Evolutionary conservation across 1,140 invertebrate genomes (phyloP), one percentile per base, ranked within the genome.

Genomic region (Drosophila cardini): DNA sequence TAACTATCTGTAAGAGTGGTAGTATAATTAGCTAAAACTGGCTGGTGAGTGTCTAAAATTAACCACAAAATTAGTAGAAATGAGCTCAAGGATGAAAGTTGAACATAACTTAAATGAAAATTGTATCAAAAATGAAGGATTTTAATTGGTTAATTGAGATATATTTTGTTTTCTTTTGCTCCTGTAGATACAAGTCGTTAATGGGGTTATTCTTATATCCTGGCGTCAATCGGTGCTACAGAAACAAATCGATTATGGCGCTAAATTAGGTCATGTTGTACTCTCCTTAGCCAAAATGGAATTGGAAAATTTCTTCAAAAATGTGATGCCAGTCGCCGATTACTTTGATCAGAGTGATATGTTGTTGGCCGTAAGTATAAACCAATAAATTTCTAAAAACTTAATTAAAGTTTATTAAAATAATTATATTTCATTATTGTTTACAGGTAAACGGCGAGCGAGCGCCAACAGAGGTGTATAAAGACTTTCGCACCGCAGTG

Each of bases 321-420:
- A 96, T 89, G 96, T 97, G 16, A 96, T 97, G 94, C 96, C 97
- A 0, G 97, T 98, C 5, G 96, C 96, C 0, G 96, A 98, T 89
- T 97, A 97, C 92, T 97, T 97, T 91, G 96, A 97, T 92, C 96
- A 97, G 91, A 95, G 95, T 86, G 96, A 95, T 82, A 96, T 97
- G 94, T 93, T 98, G 13, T 93, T 96, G 72, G 95, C 96, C 92
- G 96, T 97, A 92, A 95, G 94, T 94, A 38, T 8, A 6, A 9
- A 2, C 6, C 1, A 38, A 15, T 8, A 30, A 26, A 26, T 26
- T 26, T n/a, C 26, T n/a, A 15, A n/a, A 9, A 4, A 2, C n/a
- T 7, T 0, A 4, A 43, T 2, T 10, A 8, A 2, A 32, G 9
- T 52, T 11, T 16, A 34, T 34, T 15, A 11, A 34, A 8, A 34